Base-by-base conservation (phyloP, 2,113 vertebrate species). In the Spea multiplicata region DNA sequence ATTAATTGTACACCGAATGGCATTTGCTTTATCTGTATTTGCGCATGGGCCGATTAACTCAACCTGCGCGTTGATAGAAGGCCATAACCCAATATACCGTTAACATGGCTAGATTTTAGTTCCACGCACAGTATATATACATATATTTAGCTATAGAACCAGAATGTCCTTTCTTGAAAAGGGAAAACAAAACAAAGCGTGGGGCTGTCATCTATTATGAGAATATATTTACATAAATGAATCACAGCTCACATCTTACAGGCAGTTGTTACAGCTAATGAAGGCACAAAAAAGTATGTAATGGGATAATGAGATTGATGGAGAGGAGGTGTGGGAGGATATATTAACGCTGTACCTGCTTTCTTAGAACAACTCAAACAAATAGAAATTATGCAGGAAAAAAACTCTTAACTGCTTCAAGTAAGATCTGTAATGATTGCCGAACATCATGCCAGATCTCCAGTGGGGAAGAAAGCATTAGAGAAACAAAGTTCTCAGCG, bases 171-270 rank as follows among this genome's bases (percentile, higher is more conserved):
- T 30, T 30, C 30, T 30, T 30, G 30, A 30, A 30, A 30, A 59
- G 12, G 12, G 10, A 13, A 5, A 59, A 59, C 55, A 59, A 5
- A 8, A 59, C 14, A 12, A 52, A 59, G 12, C 55, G 14, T 59
- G 55, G 4, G 8, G 49, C 8, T 52, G 47, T n/a, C n/a, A 53
- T 59, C 6, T 44, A 49, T 48, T 67, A 30, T 77, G 48, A 50
- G 70, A 70, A 79, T 79, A 74, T 8, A 80, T 80, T 80, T 73
- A 55, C 78, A 80, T 73, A 80, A 73, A 52, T 67, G 77, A 80
- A 59, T 73, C 71, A 73, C 59, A 70, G 73, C 17, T 73, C 71
- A 67, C 47, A 52, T 79, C 69, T 67, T 71, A n/a, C 68, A 72
- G 50, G 48, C 47, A 61, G 66, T 50, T 73, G n/a, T 30, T 71